Percentiles rank a stretch among this genome's conserved stretches.
Conservation (phyloP, 2,888 invertebrate species). For the Torymus aiolomorphi region DNA sequence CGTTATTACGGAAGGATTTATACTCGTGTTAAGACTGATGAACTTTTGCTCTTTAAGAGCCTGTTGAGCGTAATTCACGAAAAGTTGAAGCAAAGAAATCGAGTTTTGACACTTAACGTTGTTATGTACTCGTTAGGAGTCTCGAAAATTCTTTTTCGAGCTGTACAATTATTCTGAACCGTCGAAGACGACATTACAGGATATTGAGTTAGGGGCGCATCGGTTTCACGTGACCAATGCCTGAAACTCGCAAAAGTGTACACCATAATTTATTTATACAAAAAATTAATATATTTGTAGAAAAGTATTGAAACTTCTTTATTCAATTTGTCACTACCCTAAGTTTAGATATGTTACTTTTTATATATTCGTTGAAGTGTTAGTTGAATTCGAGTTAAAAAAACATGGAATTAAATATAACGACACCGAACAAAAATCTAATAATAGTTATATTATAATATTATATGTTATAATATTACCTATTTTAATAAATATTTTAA, state of each 20-base stretch:
- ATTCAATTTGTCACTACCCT: not conserved
- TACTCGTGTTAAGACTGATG: slow-evolving; percentile 54
- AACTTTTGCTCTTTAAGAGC: slow-evolving; percentile 40
- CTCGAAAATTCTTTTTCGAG: slow-evolving; percentile 37
- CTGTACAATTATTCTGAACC: slow-evolving; percentile 17
- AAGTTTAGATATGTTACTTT: not conserved
- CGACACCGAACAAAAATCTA: no score
- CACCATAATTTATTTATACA: slow-evolving; percentile 26
- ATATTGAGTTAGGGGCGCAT: slow-evolving; percentile 8
- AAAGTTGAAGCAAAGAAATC: slow-evolving; percentile 27
- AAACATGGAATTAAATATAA: no score
- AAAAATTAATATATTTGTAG: slow-evolving; percentile 37
- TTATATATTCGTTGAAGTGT: not conserved
- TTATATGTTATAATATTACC: not conserved
- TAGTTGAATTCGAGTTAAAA: no score
- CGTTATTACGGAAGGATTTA: slow-evolving; percentile 52
- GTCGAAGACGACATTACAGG: not conserved
- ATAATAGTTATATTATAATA: not conserved
- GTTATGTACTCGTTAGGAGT: slow-evolving; percentile 40
- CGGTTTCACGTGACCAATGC: not conserved
- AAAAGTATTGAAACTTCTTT: slow-evolving; percentile 1
- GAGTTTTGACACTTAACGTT: slow-evolving; percentile 44
- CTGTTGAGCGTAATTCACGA: slow-evolving; percentile 27
- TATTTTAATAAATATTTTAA: no score
- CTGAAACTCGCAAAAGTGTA: not conserved